These are phyloP conservation scores for Molossus alvarezi DNA, from an alignment of 2,797 vertebrate species.

Conservation along the genomic window DNA sequence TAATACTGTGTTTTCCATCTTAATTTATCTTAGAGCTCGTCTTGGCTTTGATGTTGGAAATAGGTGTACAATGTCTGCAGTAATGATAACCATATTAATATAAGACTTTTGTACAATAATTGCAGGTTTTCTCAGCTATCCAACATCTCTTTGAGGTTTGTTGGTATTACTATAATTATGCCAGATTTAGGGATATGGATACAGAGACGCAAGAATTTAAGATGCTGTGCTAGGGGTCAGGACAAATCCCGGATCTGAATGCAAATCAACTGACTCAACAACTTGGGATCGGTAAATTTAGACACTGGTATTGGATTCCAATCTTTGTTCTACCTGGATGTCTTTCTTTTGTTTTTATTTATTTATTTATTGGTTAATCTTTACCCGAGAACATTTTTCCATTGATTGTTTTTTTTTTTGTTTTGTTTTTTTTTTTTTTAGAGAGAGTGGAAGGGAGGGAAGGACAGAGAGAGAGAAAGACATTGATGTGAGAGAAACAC, in stretches of 20 bases:
- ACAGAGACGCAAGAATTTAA: slow-evolving; percentile 52
- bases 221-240: neutral
- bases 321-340: neutral
- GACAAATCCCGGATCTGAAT: slow-evolving; percentile 56
- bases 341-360: neutral
- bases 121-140: slow-evolving; percentile 65
- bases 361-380: too few relatives aligned
- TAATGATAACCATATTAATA: slow-evolving; percentile 54
- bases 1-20: slow-evolving; percentile 47
- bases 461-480: too few relatives aligned
- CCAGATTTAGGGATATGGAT: slow-evolving; percentile 60
- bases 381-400: too few relatives aligned
- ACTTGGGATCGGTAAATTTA: neutral
- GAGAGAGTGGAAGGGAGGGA: too few relatives aligned
- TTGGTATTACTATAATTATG: slow-evolving; percentile 74
- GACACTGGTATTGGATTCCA: neutral
- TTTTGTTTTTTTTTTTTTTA: too few relatives aligned
- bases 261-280: slow-evolving; percentile 31
- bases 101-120: slow-evolving; percentile 67
- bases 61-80: slow-evolving; percentile 36
- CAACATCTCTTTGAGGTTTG: slow-evolving; percentile 69
- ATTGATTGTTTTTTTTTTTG: too few relatives aligned
- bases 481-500: too few relatives aligned
- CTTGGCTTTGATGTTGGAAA: slow-evolving; percentile 71
- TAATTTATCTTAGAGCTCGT: slow-evolving; percentile 48